Percentiles rank a stretch among this genome's conserved stretches.
These are phyloP conservation scores for Camponotus floridanus DNA, from an alignment of 1,140 invertebrate species.

Conservation along the genomic window DNA sequence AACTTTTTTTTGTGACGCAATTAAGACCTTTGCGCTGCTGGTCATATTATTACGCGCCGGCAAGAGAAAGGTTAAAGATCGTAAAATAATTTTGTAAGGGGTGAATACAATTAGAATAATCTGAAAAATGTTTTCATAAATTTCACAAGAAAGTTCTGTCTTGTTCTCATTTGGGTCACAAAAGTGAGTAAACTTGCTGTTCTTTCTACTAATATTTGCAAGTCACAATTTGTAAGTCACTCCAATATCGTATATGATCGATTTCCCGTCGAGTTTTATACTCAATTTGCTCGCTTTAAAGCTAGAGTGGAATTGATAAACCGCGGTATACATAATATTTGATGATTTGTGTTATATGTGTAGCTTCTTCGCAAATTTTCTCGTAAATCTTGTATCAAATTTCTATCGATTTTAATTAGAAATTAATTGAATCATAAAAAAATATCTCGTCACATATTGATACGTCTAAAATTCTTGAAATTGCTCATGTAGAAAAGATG, in stretches of 20 bases:
- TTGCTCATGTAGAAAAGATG: not conserved
- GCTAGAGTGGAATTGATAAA: not conserved
- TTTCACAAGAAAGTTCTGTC: not conserved
- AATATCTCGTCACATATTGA: not conserved
- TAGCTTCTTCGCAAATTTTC: not conserved
- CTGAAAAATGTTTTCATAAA: not conserved
- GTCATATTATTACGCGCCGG: not conserved
- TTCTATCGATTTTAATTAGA: not conserved
- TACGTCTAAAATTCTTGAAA: not conserved
- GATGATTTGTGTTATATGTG: not conserved
- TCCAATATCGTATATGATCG: slow-evolving; percentile 22
- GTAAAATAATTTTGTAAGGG: slow-evolving; percentile 8
- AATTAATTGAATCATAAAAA: slow-evolving; percentile 15
- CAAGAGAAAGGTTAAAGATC: not conserved
- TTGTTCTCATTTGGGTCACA: not conserved
- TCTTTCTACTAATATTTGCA: not conserved
- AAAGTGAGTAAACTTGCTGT: slow-evolving; percentile 9
- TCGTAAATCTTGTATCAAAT: not conserved
- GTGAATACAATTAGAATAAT: not conserved
- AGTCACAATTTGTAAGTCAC: slow-evolving; percentile 28
- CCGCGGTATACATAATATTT: not conserved
- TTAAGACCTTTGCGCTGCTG: not conserved
- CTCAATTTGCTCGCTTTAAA: slow-evolving; percentile 16
- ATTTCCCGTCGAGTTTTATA: slow-evolving; percentile 16
- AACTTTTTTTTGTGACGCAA: slow-evolving; percentile 14